Percentiles rank a stretch among this genome's conserved stretches.
phyloP scores from a whole-genome alignment of 1,140 invertebrate genomes.

The Trichonephila clavata region DNA sequence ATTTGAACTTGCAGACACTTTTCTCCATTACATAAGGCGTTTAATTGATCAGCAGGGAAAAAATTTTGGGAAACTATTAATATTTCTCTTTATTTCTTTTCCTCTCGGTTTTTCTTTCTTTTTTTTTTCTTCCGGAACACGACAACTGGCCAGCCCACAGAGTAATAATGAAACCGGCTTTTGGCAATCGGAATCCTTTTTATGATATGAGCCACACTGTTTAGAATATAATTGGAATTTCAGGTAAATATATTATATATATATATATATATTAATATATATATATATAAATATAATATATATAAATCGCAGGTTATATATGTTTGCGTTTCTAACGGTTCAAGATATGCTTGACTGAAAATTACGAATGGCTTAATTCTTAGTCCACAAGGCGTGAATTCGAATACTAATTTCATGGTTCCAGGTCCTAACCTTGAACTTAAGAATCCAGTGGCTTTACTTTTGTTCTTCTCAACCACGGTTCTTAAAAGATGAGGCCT shows the following conservation, averaged over 20 bases:
- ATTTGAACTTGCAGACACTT: conserved; percentile 18
- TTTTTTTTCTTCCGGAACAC: background rate
- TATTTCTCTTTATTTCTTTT: background rate
- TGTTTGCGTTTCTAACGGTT: conserved; percentile 13
- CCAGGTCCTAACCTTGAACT: background rate
- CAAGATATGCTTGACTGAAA: conserved; percentile 13
- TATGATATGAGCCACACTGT: background rate
- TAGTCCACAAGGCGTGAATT: background rate
- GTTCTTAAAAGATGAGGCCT: background rate
- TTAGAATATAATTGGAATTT: background rate
- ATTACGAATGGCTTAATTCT: background rate
- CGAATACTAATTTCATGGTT: background rate
- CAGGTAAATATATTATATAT: no score
- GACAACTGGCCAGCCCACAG: background rate
- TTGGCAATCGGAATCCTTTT: background rate
- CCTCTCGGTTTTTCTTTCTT: background rate
- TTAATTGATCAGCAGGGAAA: conserved; percentile 3
- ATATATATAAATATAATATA: no score
- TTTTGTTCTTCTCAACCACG: background rate
- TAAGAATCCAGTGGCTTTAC: background rate
- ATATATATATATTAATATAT: no score
- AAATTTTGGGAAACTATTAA: background rate
- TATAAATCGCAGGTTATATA: conserved; percentile 1
- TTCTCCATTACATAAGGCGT: conserved; percentile 12
- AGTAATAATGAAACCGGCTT: background rate